A percentile compares a stretch with the other conserved stretches of the same genome.
These are phyloP conservation scores for Caenorhabditis doughertyi DNA, from an alignment of 2,888 invertebrate species.

Conservation along the genomic window DNA sequence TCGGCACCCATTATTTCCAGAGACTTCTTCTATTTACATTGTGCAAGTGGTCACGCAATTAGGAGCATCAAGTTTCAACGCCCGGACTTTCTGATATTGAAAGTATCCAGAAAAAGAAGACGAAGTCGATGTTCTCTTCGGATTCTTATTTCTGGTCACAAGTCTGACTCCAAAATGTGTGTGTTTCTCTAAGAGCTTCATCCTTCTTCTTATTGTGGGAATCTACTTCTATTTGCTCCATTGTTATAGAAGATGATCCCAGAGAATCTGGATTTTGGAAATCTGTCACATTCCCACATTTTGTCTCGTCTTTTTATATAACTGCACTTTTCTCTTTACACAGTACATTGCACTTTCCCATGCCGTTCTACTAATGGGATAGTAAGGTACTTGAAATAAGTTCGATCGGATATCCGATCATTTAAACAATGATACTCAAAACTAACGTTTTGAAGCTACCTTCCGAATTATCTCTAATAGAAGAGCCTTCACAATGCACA, in stretches of 20 bases:
- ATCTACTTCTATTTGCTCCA: slow-evolving; percentile 30
- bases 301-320: background rate
- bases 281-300: slow-evolving; percentile 32
- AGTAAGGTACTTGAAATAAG: slow-evolving; percentile 4
- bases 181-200: slow-evolving; percentile 19
- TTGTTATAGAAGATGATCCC: slow-evolving; percentile 5
- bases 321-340: slow-evolving; percentile 6
- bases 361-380: slow-evolving; percentile 1
- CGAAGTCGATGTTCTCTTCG: slow-evolving; percentile 35
- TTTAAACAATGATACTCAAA: too few species aligned
- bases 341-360: slow-evolving; percentile 13
- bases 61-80: slow-evolving; percentile 54
- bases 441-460: too few species aligned
- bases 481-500: too few species aligned
- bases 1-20: slow-evolving; percentile 24
- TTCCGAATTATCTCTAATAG: too few species aligned
- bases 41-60: slow-evolving; percentile 59
- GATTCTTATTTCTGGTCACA: slow-evolving; percentile 27
- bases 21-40: slow-evolving; percentile 44
- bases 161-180: slow-evolving; percentile 12
- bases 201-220: slow-evolving; percentile 8
- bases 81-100: slow-evolving; percentile 18
- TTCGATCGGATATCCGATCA: background rate
- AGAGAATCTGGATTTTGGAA: slow-evolving; percentile 17
- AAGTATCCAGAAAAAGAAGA: slow-evolving; percentile 28